Conservation (phyloP, 2,797 vertebrate genomes). For the Myoxocephalus aenaeus region DNA sequence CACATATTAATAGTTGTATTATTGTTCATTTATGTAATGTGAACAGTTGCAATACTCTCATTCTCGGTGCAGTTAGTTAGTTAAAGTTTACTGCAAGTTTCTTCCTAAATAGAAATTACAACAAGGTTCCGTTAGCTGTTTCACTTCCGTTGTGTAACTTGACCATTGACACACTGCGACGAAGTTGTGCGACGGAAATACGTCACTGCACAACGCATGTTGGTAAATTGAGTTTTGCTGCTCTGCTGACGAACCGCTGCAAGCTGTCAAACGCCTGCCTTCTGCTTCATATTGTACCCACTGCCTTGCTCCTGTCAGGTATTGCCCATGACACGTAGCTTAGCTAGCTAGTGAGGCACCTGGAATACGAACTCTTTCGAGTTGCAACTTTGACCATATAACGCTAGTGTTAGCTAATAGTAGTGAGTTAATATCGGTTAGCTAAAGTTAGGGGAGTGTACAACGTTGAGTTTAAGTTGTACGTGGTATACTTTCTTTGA, state of each 20-base stretch:
- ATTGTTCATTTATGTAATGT: not conserved
- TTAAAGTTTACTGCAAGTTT: not conserved
- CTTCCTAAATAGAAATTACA: conserved; percentile 3
- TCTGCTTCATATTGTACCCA: not conserved
- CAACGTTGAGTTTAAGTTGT: not conserved
- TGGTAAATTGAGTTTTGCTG: conserved; percentile 24
- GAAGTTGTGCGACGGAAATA: conserved; percentile 60
- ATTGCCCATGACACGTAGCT: not conserved
- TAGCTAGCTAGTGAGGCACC: not conserved
- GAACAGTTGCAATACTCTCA: not conserved
- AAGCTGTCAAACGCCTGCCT: conserved; percentile 24
- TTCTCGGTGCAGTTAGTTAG: not conserved
- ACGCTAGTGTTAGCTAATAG: not conserved
- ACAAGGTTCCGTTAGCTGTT: not conserved
- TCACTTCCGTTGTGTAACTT: conserved; percentile 12
- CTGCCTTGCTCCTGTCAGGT: conserved; percentile 6
- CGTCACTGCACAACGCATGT: conserved; percentile 14
- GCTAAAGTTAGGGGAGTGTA: not conserved
- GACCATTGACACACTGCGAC: not conserved
- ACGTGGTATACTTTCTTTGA: not conserved
- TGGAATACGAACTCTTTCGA: not conserved
- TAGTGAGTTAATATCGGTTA: not conserved
- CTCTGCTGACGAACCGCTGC: conserved; percentile 62
- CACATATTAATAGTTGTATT: not conserved
- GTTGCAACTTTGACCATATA: not conserved